Conservation (phyloP, 2,888 invertebrate genomes). For the Morpho achilles region DNA sequence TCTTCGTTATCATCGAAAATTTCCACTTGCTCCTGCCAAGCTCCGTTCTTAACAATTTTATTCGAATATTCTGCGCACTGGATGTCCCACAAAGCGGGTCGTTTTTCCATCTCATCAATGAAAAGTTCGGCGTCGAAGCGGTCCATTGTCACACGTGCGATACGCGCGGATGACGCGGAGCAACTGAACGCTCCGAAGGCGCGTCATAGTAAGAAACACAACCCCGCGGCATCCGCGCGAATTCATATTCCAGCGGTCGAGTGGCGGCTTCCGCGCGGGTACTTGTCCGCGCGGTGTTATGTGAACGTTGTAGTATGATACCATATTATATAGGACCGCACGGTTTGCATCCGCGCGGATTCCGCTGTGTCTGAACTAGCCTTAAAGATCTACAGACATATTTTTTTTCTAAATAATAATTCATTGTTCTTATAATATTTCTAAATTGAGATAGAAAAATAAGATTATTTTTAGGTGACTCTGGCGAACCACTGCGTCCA, state of each 20-base stretch:
- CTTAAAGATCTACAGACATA: too few species aligned
- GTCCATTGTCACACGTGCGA: conserved; percentile 19
- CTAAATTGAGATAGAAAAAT: too few species aligned
- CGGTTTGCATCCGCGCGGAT: too few species aligned
- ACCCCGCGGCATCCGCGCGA: not conserved
- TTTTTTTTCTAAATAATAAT: too few species aligned
- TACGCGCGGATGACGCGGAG: conserved; percentile 22
- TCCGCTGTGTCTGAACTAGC: too few species aligned
- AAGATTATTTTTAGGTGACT: too few species aligned
- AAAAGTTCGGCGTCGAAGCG: not conserved
- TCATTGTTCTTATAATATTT: too few species aligned
- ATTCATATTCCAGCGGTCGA: not conserved
- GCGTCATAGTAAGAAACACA: conserved; percentile 20
- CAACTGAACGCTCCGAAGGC: conserved; percentile 31
- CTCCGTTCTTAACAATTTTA: conserved; percentile 29
- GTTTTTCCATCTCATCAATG: not conserved
- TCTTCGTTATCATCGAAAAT: conserved; percentile 21
- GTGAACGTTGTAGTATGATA: too few species aligned
- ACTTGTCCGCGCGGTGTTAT: too few species aligned
- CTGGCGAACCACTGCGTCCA: too few species aligned
- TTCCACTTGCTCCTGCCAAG: conserved; percentile 31
- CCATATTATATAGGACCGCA: too few species aligned
- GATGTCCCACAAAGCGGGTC: conserved; percentile 31
- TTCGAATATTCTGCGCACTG: conserved; percentile 30
- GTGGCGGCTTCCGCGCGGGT: not conserved